These are phyloP conservation scores for Steinernema scapterisci DNA, from an alignment of 2,888 invertebrate species.

Conservation along the genomic window DNA sequence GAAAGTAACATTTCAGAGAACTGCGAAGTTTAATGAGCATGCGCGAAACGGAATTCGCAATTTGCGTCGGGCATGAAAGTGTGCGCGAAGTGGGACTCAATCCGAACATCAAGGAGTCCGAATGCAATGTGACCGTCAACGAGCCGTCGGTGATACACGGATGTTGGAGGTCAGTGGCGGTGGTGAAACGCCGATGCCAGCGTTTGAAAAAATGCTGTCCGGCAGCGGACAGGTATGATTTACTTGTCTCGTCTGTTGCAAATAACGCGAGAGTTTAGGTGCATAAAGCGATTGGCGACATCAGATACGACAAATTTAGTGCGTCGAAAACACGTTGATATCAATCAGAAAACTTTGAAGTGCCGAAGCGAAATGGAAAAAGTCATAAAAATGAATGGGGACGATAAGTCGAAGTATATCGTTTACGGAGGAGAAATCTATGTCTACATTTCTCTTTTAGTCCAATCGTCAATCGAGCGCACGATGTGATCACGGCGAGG, in stretches of 20 bases:
- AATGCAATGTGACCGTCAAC: conserved; percentile 14
- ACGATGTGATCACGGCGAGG: neutral
- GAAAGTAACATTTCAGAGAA: conserved; percentile 20
- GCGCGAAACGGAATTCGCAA: conserved; percentile 28
- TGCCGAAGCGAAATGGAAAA: conserved; percentile 11
- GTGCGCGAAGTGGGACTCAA: conserved; percentile 8
- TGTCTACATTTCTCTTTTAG: neutral
- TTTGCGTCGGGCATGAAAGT: conserved; percentile 21
- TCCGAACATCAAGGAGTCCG: neutral
- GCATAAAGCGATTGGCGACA: conserved; percentile 13
- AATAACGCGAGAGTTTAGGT: neutral
- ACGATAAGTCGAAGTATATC: neutral
- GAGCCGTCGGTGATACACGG: conserved; percentile 18
- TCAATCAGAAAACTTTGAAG: conserved; percentile 13
- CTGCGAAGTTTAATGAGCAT: conserved; percentile 12
- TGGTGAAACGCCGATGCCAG: conserved; percentile 7
- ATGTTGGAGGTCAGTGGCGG: conserved; percentile 21
- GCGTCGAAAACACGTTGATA: conserved; percentile 24
- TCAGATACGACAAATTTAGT: conserved; percentile 24
- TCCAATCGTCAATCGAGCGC: conserved; percentile 4
- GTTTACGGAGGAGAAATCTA: too few relatives aligned
- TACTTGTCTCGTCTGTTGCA: neutral
- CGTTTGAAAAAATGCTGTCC: conserved; percentile 17
- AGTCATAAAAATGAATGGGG: neutral
- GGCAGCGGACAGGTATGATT: neutral